Conservation (phyloP, 2,797 vertebrate species). For the Neoniphon sammara region DNA sequence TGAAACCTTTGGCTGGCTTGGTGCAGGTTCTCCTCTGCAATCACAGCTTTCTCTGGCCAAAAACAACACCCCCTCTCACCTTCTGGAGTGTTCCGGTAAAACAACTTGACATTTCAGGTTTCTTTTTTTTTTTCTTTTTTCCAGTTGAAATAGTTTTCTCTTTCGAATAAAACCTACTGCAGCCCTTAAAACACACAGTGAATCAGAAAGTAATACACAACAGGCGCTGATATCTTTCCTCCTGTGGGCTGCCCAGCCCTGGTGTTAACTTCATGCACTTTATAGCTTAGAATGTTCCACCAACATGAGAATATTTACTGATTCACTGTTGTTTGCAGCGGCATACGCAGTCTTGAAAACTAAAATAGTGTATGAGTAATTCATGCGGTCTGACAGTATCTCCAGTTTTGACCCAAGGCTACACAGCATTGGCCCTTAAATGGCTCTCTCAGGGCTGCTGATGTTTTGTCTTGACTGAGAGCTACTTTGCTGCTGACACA, state of each 20-base stretch:
- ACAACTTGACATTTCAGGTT: constrained; percentile 11
- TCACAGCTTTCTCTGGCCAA: constrained; percentile 17
- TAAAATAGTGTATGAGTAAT: constrained; percentile 55
- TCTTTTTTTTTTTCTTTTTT: constrained; percentile 5
- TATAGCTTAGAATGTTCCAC: constrained; percentile 14
- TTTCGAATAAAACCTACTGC: neutral
- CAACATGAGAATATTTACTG: constrained; percentile 28
- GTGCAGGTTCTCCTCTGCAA: constrained; percentile 24
- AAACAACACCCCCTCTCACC: neutral
- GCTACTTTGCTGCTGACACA: constrained; percentile 60
- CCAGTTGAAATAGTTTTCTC: neutral
- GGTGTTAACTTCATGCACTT: constrained; percentile 5
- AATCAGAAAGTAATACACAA: neutral
- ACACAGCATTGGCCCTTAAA: constrained; percentile 8
- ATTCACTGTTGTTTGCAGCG: constrained; percentile 31
- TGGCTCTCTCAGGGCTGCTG: constrained; percentile 5
- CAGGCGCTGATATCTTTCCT: neutral
- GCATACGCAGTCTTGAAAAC: constrained; percentile 29
- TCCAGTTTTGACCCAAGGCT: constrained; percentile 44
- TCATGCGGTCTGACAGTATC: constrained; percentile 36
- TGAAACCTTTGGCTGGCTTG: constrained; percentile 48
- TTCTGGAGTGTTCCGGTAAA: constrained; percentile 24
- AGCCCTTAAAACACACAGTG: neutral
- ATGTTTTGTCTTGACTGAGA: constrained; percentile 38
- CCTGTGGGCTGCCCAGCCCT: constrained; percentile 1